A percentile compares a stretch with the other conserved stretches of the same genome.
Evolutionary conservation across 2,113 vertebrate species (phyloP).

Genomic region (Hystrix cristata): DNA sequence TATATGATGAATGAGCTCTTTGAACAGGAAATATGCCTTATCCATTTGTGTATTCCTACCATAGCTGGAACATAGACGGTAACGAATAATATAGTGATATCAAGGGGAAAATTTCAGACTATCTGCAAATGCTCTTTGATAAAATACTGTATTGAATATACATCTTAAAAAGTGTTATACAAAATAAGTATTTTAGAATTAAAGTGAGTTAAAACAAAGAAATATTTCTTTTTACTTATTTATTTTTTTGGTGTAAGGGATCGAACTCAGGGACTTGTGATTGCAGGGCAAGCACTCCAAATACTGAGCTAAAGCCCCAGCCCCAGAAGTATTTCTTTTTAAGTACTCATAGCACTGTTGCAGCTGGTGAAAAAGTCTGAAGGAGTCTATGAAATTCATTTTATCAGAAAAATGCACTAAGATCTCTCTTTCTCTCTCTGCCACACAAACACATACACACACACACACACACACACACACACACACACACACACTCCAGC

Average conservation of each 20-base stretch:
- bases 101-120: background rate
- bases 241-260: too few relatives aligned
- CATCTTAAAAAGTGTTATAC: background rate
- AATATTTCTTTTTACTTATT: background rate
- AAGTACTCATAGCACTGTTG: constrained; percentile 44
- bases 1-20: background rate
- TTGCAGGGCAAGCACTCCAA: too few relatives aligned
- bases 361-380: constrained; percentile 34
- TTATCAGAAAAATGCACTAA: constrained; percentile 61
- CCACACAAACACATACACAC: background rate
- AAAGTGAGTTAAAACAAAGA: constrained; percentile 45
- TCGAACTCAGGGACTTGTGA: too few relatives aligned
- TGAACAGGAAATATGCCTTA: constrained; percentile 26
- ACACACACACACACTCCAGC: background rate
- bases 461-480: background rate
- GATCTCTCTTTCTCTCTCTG: background rate
- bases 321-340: background rate
- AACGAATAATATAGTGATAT: background rate
- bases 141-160: constrained; percentile 39
- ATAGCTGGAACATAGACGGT: background rate
- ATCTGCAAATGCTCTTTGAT: constrained; percentile 35
- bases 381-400: constrained; percentile 33
- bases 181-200: constrained; percentile 52
- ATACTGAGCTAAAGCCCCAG: too few relatives aligned
- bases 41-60: background rate